A percentile compares a stretch with the other conserved stretches of the same genome.
Evolutionary conservation across 2,888 invertebrate species (phyloP).

Genomic region (Minunthozetes semirufus): DNA sequence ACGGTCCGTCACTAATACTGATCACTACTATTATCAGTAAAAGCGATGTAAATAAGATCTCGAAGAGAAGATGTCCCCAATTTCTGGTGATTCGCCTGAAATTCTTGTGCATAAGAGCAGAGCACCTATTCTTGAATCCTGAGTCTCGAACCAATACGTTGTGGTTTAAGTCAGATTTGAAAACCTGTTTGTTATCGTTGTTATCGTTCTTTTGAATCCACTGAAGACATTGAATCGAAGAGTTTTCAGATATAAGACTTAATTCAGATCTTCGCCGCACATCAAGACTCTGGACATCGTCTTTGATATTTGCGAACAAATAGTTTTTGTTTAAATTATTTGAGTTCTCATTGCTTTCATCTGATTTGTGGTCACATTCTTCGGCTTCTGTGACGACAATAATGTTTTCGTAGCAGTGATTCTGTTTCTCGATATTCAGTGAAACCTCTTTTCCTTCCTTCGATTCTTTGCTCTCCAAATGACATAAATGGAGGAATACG

Average conservation of each 20-base stretch:
- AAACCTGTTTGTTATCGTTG: not conserved
- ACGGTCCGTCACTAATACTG: not conserved
- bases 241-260: no score
- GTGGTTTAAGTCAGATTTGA: not conserved
- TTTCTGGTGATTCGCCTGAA: slow-evolving; percentile 46
- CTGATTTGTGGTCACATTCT: no score
- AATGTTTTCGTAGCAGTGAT: no score
- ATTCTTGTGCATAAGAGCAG: slow-evolving; percentile 46
- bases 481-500: no score
- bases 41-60: not conserved
- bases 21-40: not conserved
- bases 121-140: not conserved
- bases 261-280: not conserved
- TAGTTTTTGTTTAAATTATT: no score
- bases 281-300: no score
- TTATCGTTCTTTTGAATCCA: not conserved
- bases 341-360: no score
- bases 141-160: not conserved
- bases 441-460: not conserved
- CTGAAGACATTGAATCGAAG: not conserved
- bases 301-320: no score
- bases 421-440: not conserved
- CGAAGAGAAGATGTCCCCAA: slow-evolving; percentile 5
- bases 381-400: not conserved
- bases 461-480: no score